Evolutionary conservation across 2,113 vertebrate genomes (phyloP).

Genomic region (Cardinalis cardinalis): DNA sequence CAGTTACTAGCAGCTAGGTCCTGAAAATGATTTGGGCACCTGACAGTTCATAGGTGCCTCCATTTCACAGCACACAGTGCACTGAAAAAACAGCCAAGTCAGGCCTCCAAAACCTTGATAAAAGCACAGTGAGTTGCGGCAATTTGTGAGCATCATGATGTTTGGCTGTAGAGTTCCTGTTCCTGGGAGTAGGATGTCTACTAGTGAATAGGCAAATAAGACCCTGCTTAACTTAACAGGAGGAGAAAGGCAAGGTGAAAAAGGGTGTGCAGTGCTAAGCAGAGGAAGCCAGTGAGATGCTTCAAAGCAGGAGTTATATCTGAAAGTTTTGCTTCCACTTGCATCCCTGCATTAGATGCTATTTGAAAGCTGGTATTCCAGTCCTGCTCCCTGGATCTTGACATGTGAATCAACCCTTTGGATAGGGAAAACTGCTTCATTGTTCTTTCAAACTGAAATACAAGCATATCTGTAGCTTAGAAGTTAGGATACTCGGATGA

Average conservation of each 20-base stretch:
- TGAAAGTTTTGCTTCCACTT: background rate
- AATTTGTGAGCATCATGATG: rapidly evolving
- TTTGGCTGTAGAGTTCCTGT: background rate
- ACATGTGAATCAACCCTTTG: background rate
- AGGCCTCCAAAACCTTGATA: background rate
- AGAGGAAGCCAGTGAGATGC: background rate
- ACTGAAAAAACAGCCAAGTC: background rate
- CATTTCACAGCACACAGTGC: background rate
- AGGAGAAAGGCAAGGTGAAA: background rate
- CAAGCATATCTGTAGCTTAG: background rate
- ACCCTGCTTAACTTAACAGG: background rate
- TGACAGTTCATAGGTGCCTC: background rate
- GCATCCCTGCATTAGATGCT: background rate
- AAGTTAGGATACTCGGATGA: background rate
- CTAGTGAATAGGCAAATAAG: background rate
- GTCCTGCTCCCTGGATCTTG: background rate
- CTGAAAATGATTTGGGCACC: background rate
- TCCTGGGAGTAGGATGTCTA: background rate
- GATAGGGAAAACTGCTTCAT: background rate
- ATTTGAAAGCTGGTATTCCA: background rate
- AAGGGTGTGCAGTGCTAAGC: background rate
- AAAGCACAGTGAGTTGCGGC: background rate
- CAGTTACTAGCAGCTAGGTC: background rate
- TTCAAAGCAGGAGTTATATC: background rate
- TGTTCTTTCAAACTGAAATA: background rate